Base-by-base conservation (phyloP, 2,113 vertebrate species). In the Gavia stellata region DNA sequence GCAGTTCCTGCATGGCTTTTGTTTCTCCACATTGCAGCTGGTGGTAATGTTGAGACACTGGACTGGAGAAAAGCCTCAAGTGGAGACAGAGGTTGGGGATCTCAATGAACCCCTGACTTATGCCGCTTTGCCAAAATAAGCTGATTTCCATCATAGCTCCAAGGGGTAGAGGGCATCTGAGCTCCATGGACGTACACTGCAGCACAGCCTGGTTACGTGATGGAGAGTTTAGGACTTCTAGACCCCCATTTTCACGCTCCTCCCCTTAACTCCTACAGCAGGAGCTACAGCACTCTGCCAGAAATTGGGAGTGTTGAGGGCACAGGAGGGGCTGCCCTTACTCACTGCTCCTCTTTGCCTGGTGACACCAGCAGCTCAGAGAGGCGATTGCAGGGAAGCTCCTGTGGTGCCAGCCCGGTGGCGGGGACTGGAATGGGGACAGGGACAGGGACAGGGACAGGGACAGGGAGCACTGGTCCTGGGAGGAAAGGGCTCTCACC, bases 361-460 rank as follows among this genome's bases (percentile, higher is more conserved):
- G 34, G 52, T 86, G 67, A 83, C 67, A 81, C 31, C 66, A 68
- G 31, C 28, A 80, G 56, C 85, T 82, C 29, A 68, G 40, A 75
- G 28, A 31, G 52, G 45, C 12, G 1, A 78, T 12, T 62, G 55
- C 73, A 58, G 33, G 50, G 28, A 62, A 56, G 17, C 5, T 49
- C 3, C 0, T 0, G 0, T 34, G 28, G 31, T 96, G 49, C 31
- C 3, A 3, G 50, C 34, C 17, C 7, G 5, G 23, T 11, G 23
- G 53, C 0, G 1, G 18, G 52, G 25, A 62, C 10, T 9, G 8
- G 55, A 6, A 42, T 0, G 1, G 18, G 52, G 25, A 62, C 10
- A 8, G 8, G 55, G 6, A 42, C 28, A 9, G 28, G 14, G 45
- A 73, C 0, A 0, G 31, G 36, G n/a, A 40, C 9, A 17, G 40